Evolutionary conservation across 1,140 invertebrate species (phyloP).

Genomic region (Drosophila tropicalis): DNA sequence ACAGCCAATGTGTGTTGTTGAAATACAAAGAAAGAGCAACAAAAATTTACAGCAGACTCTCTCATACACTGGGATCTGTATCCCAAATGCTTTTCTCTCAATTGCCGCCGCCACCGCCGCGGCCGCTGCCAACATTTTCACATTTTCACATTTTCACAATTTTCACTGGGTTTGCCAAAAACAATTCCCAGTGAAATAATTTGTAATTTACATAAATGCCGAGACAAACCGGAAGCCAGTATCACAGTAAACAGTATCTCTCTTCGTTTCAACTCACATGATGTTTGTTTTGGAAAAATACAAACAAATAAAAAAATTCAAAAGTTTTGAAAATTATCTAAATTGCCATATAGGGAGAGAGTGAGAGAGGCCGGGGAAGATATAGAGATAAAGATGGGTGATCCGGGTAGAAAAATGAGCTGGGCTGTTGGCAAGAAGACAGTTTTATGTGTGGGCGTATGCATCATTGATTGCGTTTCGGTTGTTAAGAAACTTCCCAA

Average conservation of each 20-base stretch:
- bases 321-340: neutral
- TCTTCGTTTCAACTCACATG: slow-evolving; percentile 16
- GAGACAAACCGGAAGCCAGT: slow-evolving; percentile 43
- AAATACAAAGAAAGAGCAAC: slow-evolving; percentile 5
- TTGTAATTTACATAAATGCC: slow-evolving; percentile 80
- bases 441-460: slow-evolving; percentile 82
- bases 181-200: slow-evolving; percentile 78
- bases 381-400: neutral
- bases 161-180: slow-evolving; percentile 60
- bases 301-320: slow-evolving; percentile 8
- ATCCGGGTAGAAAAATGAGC: slow-evolving; percentile 24
- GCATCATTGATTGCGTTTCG: slow-evolving; percentile 84
- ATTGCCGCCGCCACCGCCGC: slow-evolving; percentile 21
- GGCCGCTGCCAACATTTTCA: slow-evolving; percentile 33
- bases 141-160: slow-evolving; percentile 16
- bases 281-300: slow-evolving; percentile 6
- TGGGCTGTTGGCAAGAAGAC: slow-evolving; percentile 42
- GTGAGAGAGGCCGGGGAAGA: neutral
- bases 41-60: neutral
- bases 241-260: slow-evolving; percentile 31
- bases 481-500: slow-evolving; percentile 83
- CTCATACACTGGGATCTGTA: neutral
- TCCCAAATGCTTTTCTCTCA: slow-evolving; percentile 17
- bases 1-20: slow-evolving; percentile 62
- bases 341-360: neutral